Conservation (phyloP, 1,140 invertebrate genomes). For the Dufourea novaeangliae region DNA sequence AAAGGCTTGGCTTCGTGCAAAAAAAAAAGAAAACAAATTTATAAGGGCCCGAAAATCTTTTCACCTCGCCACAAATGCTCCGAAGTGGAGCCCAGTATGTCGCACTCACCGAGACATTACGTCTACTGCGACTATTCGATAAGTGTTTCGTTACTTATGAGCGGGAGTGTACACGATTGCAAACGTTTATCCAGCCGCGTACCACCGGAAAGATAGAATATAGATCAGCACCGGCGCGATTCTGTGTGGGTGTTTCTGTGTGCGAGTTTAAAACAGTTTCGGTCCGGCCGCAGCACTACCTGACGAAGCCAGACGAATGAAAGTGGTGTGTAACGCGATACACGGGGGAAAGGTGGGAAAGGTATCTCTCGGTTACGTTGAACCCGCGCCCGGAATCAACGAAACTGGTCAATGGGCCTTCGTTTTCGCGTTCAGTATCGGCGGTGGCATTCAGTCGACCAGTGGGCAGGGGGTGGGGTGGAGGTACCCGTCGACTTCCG, state of each 20-base stretch:
- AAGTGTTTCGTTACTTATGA: too few relatives aligned
- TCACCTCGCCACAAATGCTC: too few relatives aligned
- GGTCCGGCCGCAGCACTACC: constrained; percentile 6
- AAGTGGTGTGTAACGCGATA: constrained; percentile 36
- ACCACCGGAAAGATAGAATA: constrained; percentile 3
- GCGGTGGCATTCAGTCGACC: not conserved
- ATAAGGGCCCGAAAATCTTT: too few relatives aligned
- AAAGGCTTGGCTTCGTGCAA: too few relatives aligned
- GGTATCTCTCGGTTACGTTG: constrained; percentile 28
- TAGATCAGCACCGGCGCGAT: not conserved
- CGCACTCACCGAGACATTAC: too few relatives aligned
- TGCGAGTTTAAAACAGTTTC: constrained; percentile 23
- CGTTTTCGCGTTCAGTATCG: not conserved
- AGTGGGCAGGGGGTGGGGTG: too few relatives aligned
- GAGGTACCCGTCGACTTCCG: not conserved
- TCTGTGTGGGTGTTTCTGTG: not conserved
- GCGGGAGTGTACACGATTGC: too few relatives aligned
- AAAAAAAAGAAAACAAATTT: too few relatives aligned
- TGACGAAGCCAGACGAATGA: constrained; percentile 34
- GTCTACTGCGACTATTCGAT: too few relatives aligned
- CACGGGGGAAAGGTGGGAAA: constrained; percentile 26
- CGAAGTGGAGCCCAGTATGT: too few relatives aligned
- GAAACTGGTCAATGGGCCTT: constrained; percentile 17
- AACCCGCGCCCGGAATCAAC: constrained; percentile 20
- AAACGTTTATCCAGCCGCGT: not conserved